Evolutionary conservation across 2,888 invertebrate species (phyloP).

Genomic region (Eupithecia exiguata): DNA sequence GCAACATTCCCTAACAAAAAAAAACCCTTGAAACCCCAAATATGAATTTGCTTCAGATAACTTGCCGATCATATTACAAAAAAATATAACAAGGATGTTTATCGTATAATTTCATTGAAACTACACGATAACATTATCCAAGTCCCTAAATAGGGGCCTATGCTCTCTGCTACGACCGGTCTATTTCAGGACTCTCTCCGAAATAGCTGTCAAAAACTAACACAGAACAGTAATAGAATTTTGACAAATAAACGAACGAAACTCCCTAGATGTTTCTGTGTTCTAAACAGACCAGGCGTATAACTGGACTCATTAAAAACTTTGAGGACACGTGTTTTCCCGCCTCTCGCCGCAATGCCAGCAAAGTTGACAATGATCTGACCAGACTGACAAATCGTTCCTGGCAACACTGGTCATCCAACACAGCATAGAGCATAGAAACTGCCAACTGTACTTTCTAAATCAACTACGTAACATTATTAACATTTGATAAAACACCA

Average conservation of each 20-base stretch:
- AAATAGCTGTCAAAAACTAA: background rate
- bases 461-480: background rate
- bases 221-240: background rate
- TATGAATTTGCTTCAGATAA: no score
- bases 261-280: background rate
- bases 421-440: background rate
- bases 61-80: no score
- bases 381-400: background rate
- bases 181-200: background rate
- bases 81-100: background rate
- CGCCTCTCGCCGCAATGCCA: background rate
- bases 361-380: background rate
- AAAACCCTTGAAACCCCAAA: no score
- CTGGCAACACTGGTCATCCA: constrained; percentile 1
- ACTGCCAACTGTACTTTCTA: background rate
- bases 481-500: background rate
- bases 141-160: background rate
- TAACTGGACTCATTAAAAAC: background rate
- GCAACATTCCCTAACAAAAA: background rate
- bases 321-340: background rate
- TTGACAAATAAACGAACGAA: background rate
- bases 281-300: background rate
- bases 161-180: background rate
- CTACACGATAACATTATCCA: background rate
- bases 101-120: background rate